Evolutionary conservation across 2,888 invertebrate species (phyloP).

Genomic region (Xestia rhomboidea): DNA sequence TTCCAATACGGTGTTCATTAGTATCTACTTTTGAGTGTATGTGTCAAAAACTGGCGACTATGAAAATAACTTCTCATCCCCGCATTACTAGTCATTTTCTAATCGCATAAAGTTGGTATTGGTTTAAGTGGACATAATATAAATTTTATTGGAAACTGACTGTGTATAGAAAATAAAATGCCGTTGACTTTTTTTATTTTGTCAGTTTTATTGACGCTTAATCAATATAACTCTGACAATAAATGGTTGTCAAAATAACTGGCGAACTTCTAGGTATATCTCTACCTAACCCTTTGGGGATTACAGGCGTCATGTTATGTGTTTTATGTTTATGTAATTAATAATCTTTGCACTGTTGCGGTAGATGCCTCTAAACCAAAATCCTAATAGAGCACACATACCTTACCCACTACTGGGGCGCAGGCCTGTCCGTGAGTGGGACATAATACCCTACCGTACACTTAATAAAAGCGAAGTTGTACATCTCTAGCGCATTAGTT

Average conservation of each 20-base stretch:
- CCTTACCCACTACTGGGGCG: not conserved
- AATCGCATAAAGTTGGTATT: not conserved
- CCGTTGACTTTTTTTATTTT: not conserved
- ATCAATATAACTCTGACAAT: too few species aligned
- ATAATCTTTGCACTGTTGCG: not conserved
- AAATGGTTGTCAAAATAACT: too few species aligned
- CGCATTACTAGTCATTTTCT: not conserved
- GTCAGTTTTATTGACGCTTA: too few species aligned
- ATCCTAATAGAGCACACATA: not conserved
- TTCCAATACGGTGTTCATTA: too few species aligned
- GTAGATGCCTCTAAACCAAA: not conserved
- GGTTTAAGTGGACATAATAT: not conserved
- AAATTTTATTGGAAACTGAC: not conserved
- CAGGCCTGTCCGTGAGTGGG: not conserved
- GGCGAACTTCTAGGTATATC: too few species aligned
- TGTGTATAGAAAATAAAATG: not conserved
- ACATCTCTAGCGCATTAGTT: not conserved
- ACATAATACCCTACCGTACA: not conserved
- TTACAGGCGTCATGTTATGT: not conserved
- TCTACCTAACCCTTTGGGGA: too few species aligned
- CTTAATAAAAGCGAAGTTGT: not conserved
- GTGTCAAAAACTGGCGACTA: not conserved
- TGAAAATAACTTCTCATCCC: not conserved
- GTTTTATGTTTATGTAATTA: not conserved
- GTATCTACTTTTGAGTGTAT: not conserved